These are phyloP conservation scores for Catharus bicknelli DNA, from an alignment of 2,113 vertebrate genomes.

Conservation along the genomic window DNA sequence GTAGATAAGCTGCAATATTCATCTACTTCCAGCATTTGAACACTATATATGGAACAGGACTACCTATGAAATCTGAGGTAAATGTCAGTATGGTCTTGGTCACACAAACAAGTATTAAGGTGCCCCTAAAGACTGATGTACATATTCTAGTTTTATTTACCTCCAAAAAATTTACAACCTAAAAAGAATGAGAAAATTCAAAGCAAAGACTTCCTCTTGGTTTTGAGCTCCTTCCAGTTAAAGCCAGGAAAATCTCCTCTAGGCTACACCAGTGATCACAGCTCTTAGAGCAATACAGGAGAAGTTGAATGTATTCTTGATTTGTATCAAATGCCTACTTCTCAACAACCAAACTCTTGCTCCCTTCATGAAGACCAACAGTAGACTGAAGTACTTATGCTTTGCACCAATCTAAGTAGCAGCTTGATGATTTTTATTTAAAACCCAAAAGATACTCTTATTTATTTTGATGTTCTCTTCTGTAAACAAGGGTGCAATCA, in stretches of 20 bases:
- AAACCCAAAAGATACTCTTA: neutral
- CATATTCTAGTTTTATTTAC: neutral
- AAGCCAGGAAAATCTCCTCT: neutral
- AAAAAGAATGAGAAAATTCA: neutral
- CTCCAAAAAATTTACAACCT: neutral
- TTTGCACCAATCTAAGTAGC: neutral
- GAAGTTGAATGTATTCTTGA: neutral
- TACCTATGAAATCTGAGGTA: neutral
- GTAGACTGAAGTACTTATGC: neutral
- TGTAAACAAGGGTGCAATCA: neutral
- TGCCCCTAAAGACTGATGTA: neutral
- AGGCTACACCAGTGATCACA: rapidly evolving
- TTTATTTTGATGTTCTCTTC: neutral
- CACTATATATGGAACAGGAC: neutral
- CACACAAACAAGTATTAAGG: neutral
- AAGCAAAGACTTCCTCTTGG: neutral
- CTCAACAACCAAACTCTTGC: neutral
- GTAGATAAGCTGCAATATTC: neutral
- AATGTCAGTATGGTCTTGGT: neutral
- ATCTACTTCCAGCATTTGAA: neutral
- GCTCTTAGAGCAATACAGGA: neutral
- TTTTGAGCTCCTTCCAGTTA: neutral
- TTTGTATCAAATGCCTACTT: neutral
- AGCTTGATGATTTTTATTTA: neutral
- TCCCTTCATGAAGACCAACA: neutral